A percentile compares a stretch with the other conserved stretches of the same genome.
phyloP scores from a whole-genome alignment of 2,888 invertebrate genomes.

The Drosophila differens region DNA sequence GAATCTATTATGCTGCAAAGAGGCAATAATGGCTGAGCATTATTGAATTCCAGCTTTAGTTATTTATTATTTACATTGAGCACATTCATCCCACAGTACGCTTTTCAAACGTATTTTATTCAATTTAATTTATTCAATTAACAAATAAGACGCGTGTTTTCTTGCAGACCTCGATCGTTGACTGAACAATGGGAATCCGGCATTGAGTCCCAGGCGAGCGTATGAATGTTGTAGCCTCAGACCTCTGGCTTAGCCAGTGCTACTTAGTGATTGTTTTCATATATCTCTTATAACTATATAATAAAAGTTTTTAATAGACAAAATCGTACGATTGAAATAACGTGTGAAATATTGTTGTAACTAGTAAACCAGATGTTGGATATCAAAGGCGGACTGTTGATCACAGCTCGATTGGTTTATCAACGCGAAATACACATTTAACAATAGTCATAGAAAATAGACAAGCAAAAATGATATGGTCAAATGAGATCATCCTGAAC shows the following conservation, averaged over 20 bases:
- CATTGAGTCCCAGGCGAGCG: background rate
- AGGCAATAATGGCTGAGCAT: background rate
- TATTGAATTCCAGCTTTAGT: background rate
- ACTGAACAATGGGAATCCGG: conserved; percentile 2
- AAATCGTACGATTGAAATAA: background rate
- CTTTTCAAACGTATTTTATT: background rate
- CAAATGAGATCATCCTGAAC: too few relatives aligned
- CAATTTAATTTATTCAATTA: conserved; percentile 1
- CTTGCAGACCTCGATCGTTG: background rate
- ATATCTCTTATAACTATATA: background rate
- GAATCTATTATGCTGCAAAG: background rate
- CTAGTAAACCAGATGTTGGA: background rate
- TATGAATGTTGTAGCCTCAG: background rate
- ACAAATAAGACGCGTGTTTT: background rate
- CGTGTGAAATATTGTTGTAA: background rate
- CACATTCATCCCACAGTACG: background rate
- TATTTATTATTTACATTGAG: background rate
- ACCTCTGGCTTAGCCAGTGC: background rate
- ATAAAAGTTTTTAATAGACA: background rate
- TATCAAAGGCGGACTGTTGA: background rate
- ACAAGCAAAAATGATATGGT: too few relatives aligned
- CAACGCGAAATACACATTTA: background rate
- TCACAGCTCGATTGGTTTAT: background rate
- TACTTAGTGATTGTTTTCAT: background rate
- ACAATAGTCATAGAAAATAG: background rate